Evolutionary conservation across 92 coral and sea anemone genomes (phyloP).

Genomic region (Paragorgia papillata): DNA sequence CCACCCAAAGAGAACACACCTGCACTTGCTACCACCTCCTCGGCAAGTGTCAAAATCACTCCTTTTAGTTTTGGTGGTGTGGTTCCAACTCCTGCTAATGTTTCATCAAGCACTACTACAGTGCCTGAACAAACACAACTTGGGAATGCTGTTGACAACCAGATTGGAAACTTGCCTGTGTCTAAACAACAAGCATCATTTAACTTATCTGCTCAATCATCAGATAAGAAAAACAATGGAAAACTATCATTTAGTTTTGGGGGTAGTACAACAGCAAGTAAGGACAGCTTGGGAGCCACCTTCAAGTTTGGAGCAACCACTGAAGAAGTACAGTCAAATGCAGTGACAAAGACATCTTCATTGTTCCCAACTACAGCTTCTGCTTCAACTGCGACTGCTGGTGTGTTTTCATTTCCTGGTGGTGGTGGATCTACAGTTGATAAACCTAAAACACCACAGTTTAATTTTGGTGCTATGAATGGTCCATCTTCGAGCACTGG

Average conservation of each 20-base stretch:
- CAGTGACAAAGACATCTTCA: conserved; percentile 13
- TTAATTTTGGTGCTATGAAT: conserved; percentile 25
- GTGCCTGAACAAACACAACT: not conserved
- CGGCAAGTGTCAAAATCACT: not conserved
- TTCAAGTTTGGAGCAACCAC: conserved; percentile 36
- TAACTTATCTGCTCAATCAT: conserved; percentile 11
- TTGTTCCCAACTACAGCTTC: not conserved
- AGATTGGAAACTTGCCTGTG: not conserved
- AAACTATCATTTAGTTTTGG: conserved; percentile 20
- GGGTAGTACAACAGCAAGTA: not conserved
- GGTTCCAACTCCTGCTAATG: not conserved
- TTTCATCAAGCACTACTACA: not conserved
- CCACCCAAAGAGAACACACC: not conserved
- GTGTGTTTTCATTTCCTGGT: conserved; percentile 1
- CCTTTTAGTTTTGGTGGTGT: conserved; percentile 1
- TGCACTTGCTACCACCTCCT: not conserved
- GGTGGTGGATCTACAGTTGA: not conserved
- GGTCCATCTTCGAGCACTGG: conserved; percentile 21
- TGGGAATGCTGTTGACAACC: not conserved
- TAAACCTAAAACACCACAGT: not conserved
- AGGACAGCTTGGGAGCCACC: not conserved
- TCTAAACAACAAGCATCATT: not conserved
- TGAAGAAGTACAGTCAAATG: conserved; percentile 3
- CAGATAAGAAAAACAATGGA: not conserved
- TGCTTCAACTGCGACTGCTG: not conserved